Base-by-base conservation (phyloP, 53 echinoderm and acorn worm genomes). In the Holothuria leucospilota region DNA sequence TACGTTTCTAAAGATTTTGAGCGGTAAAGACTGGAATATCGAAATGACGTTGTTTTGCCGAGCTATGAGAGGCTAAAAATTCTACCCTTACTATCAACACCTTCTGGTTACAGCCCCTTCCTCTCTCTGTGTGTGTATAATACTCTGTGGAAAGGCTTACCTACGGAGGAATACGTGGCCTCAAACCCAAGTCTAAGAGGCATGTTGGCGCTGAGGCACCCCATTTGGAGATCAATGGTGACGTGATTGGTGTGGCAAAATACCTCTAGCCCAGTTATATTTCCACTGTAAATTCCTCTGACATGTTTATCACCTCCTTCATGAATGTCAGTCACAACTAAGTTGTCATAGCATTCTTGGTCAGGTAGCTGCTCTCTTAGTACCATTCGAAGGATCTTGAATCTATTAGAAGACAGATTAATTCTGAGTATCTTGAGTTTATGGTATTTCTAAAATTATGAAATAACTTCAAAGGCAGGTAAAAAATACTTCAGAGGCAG, bases 171-270 rank as follows among this genome's bases (percentile, higher is more conserved):
- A 62, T 89, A 96, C 4, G 20, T 34, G 11, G 90, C 91, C 34
- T 88, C 94, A 82, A 96, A 89, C 14, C 94, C 94, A 30, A 96
- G 82, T 38, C 79, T 78, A 6, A 39, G 15, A 26, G 92, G 88
- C 94, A 92, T 94, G 51, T 85, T 67, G 0, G 91, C 89, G 0
- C 91, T 92, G 52, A 96, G 60, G 8, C 84, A 78, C 28, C 91
- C 94, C 26, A 96, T 91, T 39, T 46, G 23, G 7, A 94, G 69
- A 20, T 84, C 86, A 11, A 92, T 46, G 38, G 20, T 68, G 34
- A 96, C 83, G 39, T 91, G 91, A 77, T 94, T 92, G 21, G 92
- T 89, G 59, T 78, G 81, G 28, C 87, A 82, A 15, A 94, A 59
- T 61, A 96, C 73, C 63, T 87, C 84, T 38, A 91, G 58, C 27